A percentile compares a stretch with the other conserved stretches of the same genome.
Evolutionary conservation across 2,797 vertebrate genomes (phyloP).

Genomic region (Cottoperca gobio): DNA sequence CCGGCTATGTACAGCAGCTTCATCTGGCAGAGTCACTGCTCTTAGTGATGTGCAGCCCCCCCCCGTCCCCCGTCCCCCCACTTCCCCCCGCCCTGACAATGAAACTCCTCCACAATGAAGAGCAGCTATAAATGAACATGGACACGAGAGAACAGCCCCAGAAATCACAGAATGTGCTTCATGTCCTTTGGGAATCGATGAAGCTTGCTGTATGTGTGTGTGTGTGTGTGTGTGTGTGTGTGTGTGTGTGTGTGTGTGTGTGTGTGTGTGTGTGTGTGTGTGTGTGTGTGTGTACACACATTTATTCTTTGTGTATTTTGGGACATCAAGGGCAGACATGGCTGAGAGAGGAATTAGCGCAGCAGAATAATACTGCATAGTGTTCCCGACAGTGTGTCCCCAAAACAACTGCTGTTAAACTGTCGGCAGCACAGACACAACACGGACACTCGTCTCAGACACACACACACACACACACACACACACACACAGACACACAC

Average conservation of each 20-base stretch:
- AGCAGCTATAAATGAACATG: constrained; percentile 89
- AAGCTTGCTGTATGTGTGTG: constrained; percentile 43
- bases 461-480: too few species aligned
- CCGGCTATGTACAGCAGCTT: constrained; percentile 86
- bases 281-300: too few species aligned
- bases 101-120: constrained; percentile 87
- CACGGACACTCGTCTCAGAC: too few species aligned
- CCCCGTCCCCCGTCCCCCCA: constrained; percentile 50
- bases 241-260: neutral
- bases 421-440: constrained; percentile 28
- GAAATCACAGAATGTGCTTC: constrained; percentile 88
- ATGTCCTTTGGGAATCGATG: constrained; percentile 76
- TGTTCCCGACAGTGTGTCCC: constrained; percentile 59
- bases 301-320: constrained; percentile 85
- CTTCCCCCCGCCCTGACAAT: constrained; percentile 55
- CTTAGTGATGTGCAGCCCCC: constrained; percentile 66
- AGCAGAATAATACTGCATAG: constrained; percentile 70
- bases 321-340: constrained; percentile 86
- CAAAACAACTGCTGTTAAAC: constrained; percentile 70
- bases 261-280: constrained; percentile 36
- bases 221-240: constrained; percentile 18
- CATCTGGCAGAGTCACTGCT: constrained; percentile 85
- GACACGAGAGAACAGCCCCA: constrained; percentile 88
- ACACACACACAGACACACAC: too few species aligned
- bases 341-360: constrained; percentile 80